These are phyloP conservation scores for Nothura maculosa DNA, from an alignment of 2,797 vertebrate species.

Conservation along the genomic window DNA sequence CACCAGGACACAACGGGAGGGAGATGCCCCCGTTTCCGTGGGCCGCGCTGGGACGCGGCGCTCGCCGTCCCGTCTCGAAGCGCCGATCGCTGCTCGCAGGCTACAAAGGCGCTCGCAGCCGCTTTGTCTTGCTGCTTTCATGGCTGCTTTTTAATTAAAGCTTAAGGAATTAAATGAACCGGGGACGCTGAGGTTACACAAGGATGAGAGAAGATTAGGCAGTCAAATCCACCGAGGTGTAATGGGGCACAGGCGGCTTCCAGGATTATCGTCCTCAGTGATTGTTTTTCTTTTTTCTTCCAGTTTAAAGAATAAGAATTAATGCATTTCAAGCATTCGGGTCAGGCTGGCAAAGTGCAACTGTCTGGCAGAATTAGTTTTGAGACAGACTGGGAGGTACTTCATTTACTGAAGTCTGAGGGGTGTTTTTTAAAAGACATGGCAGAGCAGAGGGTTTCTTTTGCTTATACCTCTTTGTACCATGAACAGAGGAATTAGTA, in stretches of 20 bases:
- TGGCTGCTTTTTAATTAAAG: constrained; percentile 77
- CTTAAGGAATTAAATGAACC: constrained; percentile 78
- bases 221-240: constrained; percentile 38
- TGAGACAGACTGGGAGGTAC: constrained; percentile 19
- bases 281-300: constrained; percentile 6
- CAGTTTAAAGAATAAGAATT: constrained; percentile 51
- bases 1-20: neutral
- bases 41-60: neutral
- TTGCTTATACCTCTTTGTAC: neutral
- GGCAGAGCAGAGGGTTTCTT: neutral
- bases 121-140: constrained; percentile 74
- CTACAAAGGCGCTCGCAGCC: constrained; percentile 67
- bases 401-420: constrained; percentile 17
- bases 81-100: constrained; percentile 12
- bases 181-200: constrained; percentile 53
- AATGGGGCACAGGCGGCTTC: constrained; percentile 49
- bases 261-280: constrained; percentile 50
- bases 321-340: constrained; percentile 52
- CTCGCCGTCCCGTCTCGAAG: constrained; percentile 26
- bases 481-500: constrained; percentile 9
- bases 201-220: constrained; percentile 62
- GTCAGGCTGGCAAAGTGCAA: constrained; percentile 2
- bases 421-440: neutral
- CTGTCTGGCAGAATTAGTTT: constrained; percentile 22
- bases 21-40: constrained; percentile 34